Evolutionary conservation across 2,888 invertebrate species (phyloP).

Genomic region (Odontocerum albicorne): DNA sequence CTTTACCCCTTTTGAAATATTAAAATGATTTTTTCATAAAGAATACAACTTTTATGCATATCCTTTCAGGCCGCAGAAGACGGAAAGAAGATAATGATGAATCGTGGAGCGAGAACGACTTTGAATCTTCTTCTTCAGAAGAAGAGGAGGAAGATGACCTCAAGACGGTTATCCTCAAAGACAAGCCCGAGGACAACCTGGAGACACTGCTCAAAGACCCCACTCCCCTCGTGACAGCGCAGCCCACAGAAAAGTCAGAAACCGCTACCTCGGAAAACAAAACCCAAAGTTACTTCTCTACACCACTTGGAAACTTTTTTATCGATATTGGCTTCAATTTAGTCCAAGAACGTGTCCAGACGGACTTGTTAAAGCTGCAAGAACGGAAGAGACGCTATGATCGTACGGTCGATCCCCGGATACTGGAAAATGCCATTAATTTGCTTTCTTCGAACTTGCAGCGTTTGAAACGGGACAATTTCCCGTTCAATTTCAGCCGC

Average conservation of each 20-base stretch:
- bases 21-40: neutral
- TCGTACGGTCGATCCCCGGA: neutral
- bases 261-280: too few species aligned
- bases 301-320: constrained; percentile 21
- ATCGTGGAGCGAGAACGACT: constrained; percentile 11
- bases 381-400: neutral
- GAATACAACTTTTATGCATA: neutral
- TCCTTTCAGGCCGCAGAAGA: constrained; percentile 13
- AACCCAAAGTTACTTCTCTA: constrained; percentile 8
- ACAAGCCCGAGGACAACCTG: constrained; percentile 3
- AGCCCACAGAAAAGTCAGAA: neutral
- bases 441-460: constrained; percentile 11
- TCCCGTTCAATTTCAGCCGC: constrained; percentile 2
- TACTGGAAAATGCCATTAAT: constrained; percentile 10
- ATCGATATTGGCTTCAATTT: constrained; percentile 19
- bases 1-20: too few species aligned
- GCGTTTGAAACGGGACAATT: constrained; percentile 11
- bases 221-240: neutral
- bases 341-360: constrained; percentile 21
- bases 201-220: neutral
- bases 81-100: constrained; percentile 18
- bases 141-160: constrained; percentile 2
- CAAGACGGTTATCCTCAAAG: constrained; percentile 11
- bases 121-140: neutral
- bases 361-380: constrained; percentile 14